A percentile compares a stretch with the other conserved stretches of the same genome.
Conservation (phyloP, 1,140 invertebrate species). For the Bombus breviceps region DNA sequence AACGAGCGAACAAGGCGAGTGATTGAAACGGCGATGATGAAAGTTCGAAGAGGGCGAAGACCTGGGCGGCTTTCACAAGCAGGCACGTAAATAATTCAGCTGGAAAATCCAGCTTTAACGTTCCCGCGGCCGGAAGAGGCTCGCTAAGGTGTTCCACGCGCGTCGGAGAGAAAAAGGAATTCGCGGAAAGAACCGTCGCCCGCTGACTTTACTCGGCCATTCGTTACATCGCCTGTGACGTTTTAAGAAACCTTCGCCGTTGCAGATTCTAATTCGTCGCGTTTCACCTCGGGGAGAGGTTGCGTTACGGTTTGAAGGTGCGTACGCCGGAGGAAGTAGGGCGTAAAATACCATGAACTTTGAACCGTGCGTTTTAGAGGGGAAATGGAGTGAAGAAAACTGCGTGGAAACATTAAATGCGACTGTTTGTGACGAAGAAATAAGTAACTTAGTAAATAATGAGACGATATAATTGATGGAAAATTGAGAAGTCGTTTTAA, state of each 20-base stretch:
- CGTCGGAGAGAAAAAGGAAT: slow-evolving; percentile 32
- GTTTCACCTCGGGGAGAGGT: slow-evolving; percentile 60
- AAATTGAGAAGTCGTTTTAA: not conserved
- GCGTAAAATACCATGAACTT: slow-evolving; percentile 67
- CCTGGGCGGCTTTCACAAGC: slow-evolving; percentile 69
- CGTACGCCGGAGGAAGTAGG: slow-evolving; percentile 61
- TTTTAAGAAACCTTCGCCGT: slow-evolving; percentile 38
- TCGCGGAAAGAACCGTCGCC: slow-evolving; percentile 41
- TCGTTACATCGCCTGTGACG: slow-evolving; percentile 58
- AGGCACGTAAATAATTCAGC: slow-evolving; percentile 73
- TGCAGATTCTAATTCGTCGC: slow-evolving; percentile 61
- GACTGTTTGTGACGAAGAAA: not conserved
- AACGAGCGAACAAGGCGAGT: not conserved
- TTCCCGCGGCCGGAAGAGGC: slow-evolving; percentile 66
- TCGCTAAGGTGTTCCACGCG: slow-evolving; percentile 14
- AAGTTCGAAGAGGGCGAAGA: slow-evolving; percentile 49
- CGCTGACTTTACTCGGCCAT: slow-evolving; percentile 10
- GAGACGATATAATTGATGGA: not conserved
- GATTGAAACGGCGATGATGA: slow-evolving; percentile 29
- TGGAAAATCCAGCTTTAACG: slow-evolving; percentile 75
- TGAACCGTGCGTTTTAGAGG: slow-evolving; percentile 49
- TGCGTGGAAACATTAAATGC: not conserved
- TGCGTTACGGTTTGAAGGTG: slow-evolving; percentile 62
- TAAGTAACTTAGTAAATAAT: too few species aligned
- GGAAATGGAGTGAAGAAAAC: slow-evolving; percentile 41